phyloP scores from a whole-genome alignment of 2,888 invertebrate species.

The Meliscaeva auricollis region DNA sequence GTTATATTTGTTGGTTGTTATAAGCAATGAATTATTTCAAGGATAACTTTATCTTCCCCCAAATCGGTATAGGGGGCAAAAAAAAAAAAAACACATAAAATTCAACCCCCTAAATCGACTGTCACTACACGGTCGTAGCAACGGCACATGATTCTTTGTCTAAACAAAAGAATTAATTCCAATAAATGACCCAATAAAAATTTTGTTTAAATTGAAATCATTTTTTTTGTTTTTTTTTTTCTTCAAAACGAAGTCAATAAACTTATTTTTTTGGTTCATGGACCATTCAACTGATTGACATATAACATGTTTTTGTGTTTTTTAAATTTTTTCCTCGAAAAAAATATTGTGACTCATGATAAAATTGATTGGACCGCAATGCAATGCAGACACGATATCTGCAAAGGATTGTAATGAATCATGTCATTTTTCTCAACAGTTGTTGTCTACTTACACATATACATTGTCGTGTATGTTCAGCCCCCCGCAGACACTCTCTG shows the following conservation, averaged over 20 bases:
- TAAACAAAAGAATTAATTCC: conserved; percentile 32
- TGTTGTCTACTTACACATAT: neutral
- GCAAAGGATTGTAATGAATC: conserved; percentile 72
- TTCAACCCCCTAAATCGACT: neutral
- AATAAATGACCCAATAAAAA: conserved; percentile 38
- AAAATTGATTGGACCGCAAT: conserved; percentile 13
- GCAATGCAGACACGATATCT: conserved; percentile 27
- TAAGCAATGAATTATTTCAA: neutral
- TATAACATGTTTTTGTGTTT: conserved; percentile 25
- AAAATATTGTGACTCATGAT: conserved; percentile 21
- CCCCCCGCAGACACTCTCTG: conserved; percentile 8
- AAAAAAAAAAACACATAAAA: conserved; percentile 13
- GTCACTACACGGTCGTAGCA: neutral
- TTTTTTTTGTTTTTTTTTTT: neutral
- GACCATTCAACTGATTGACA: conserved; percentile 58
- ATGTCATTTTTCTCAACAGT: conserved; percentile 38
- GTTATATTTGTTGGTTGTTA: neutral
- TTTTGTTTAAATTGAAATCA: conserved; percentile 32
- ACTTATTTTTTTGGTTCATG: conserved; percentile 44
- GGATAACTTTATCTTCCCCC: neutral
- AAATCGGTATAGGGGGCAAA: neutral
- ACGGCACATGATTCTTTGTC: conserved; percentile 26
- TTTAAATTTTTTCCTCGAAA: neutral
- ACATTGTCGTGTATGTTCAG: conserved; percentile 27
- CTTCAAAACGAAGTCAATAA: conserved; percentile 43